Base-by-base conservation (phyloP, 2,113 vertebrate genomes). In the Procavia capensis region DNA sequence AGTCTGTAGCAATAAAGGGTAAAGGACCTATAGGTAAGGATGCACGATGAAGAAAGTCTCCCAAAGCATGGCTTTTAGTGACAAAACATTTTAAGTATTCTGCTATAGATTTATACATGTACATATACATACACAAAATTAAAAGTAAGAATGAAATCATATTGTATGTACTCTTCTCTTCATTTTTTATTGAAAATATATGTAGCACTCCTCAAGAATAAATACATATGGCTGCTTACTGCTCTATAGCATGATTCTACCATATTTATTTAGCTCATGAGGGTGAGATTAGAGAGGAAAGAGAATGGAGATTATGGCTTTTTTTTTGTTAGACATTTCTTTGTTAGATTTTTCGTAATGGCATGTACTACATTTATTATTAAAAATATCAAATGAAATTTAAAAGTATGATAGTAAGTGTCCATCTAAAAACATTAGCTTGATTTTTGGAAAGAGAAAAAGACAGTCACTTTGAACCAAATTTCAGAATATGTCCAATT, bases 161-260 rank as follows among this genome's bases (percentile, higher is more conserved):
- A 64, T 1, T 36, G 17, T 54, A 19, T 24, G n/a, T 66, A 29
- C 5, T 5, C 34, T 59, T 84, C 39, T 70, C 4, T 36, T 54
- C 29, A 3, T 78, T 87, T 75, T 85, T 95, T 43, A 68, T 88
- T 95, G 88, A 86, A 88, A 43, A 63, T 63, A 22, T 72, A 61
- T 34, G 3, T 76, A 87, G 84, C 29, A 93, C 76, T 22, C 27
- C 31, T 93, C 19, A 17, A 81, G 27, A 20, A 63, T 54, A 54
- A 94, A 75, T 20, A 78, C 3, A 70, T 54, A 63, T 4, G 45
- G 6, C 54, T 68, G 8, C 78, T 92, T 79, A 70, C 78, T 90
- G 34, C 86, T 93, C 54, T 75, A 45, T 75, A 88, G 6, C 14
- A 39, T 83, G 3, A 17, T 9, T 85, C 2, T 80, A 34, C 34